phyloP scores from a whole-genome alignment of 1,140 invertebrate species.

The Cotesia chilonis region DNA sequence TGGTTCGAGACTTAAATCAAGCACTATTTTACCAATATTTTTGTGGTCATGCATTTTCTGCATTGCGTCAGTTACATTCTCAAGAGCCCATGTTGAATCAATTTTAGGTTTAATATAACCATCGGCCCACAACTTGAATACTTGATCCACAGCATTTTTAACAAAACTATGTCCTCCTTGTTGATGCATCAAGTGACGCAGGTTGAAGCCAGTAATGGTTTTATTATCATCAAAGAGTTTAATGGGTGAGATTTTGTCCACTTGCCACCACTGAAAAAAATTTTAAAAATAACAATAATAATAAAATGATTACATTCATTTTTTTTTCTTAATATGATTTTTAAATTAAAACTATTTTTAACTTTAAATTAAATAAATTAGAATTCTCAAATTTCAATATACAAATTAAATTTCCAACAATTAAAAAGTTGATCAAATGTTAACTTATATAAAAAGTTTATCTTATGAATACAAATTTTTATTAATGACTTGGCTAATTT shows the following conservation, averaged over 20 bases:
- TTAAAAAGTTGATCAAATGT: too few relatives aligned
- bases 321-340: neutral
- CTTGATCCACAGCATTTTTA: constrained; percentile 73
- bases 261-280: constrained; percentile 84
- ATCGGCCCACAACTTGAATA: constrained; percentile 79
- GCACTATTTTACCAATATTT: constrained; percentile 87
- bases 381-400: too few relatives aligned
- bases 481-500: too few relatives aligned
- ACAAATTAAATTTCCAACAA: too few relatives aligned
- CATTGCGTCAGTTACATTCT: constrained; percentile 89
- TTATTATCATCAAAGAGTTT: constrained; percentile 92
- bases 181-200: constrained; percentile 84
- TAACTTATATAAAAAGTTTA: too few relatives aligned
- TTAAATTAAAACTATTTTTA: too few relatives aligned
- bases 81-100: constrained; percentile 86
- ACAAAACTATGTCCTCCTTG: constrained; percentile 79
- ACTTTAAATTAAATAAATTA: too few relatives aligned
- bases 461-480: too few relatives aligned
- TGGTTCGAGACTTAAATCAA: constrained; percentile 81
- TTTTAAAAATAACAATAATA: constrained; percentile 12
- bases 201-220: constrained; percentile 81
- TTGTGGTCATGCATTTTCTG: constrained; percentile 91
- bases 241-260: constrained; percentile 87
- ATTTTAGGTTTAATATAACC: constrained; percentile 83
- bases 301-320: constrained; percentile 14